Percentiles rank a stretch among this genome's conserved stretches.
Conservation (phyloP, 2,888 invertebrate genomes). For the Pandemis heparana region DNA sequence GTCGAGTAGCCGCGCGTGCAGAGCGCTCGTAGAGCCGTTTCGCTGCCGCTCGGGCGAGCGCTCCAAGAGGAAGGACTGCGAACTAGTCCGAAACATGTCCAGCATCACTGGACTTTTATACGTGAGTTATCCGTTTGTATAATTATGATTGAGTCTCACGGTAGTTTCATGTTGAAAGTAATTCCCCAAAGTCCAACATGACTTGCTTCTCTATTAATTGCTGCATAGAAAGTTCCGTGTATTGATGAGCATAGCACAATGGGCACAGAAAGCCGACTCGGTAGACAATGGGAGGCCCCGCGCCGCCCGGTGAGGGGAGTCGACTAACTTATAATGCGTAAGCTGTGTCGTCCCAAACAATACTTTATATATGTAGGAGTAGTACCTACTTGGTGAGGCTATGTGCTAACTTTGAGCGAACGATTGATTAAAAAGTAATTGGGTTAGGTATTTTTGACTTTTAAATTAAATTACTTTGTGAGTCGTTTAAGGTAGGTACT, state of each 20-base stretch:
- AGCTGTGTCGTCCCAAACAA: constrained; percentile 53
- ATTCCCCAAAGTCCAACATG: not conserved
- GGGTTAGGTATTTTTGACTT: not conserved
- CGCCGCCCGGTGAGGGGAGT: constrained; percentile 21
- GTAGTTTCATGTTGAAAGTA: too few species aligned
- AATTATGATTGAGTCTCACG: too few species aligned
- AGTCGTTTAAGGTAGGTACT: too few species aligned
- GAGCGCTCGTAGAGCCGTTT: too few species aligned
- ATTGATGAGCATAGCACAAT: constrained; percentile 4
- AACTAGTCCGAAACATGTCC: too few species aligned
- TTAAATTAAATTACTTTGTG: too few species aligned
- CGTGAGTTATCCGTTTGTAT: too few species aligned
- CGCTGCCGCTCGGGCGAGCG: too few species aligned
- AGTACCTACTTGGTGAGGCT: not conserved
- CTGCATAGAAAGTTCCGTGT: not conserved
- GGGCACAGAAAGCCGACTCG: not conserved
- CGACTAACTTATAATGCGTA: constrained; percentile 55
- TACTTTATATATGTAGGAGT: constrained; percentile 31
- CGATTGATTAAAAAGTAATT: not conserved
- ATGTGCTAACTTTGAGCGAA: constrained; percentile 1
- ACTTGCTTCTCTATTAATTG: not conserved
- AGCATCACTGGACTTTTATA: too few species aligned
- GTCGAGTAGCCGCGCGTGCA: too few species aligned
- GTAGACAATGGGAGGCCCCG: not conserved
- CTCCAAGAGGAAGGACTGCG: too few species aligned